These are phyloP conservation scores for Cuniculus paca DNA, from an alignment of 2,797 vertebrate genomes.

Conservation along the genomic window DNA sequence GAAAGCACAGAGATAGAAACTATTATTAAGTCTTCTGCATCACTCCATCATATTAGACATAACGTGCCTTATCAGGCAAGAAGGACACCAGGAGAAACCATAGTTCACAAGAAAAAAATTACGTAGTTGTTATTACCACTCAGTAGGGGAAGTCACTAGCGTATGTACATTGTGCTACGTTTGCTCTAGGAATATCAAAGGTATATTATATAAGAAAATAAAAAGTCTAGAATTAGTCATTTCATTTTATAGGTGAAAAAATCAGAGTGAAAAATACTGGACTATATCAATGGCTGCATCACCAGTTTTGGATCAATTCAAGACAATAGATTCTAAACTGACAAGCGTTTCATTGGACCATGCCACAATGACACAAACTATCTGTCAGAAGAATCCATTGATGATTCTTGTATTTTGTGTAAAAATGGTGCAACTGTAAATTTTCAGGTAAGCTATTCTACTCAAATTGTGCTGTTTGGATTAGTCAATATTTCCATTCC, in stretches of 20 bases:
- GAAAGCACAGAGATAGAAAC: neutral
- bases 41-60: conserved; percentile 12
- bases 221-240: neutral
- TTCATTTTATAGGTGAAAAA: neutral
- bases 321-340: neutral
- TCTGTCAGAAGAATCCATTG: neutral
- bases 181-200: neutral
- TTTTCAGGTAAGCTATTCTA: neutral
- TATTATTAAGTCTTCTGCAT: neutral
- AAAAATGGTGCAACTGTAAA: neutral
- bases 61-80: neutral
- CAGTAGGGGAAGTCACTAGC: neutral
- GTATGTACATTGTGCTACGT: neutral
- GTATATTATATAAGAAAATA: neutral
- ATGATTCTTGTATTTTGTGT: neutral
- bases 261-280: neutral
- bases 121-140: neutral
- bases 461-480: neutral
- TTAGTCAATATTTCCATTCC: neutral
- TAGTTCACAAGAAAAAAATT: neutral
- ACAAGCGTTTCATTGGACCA: neutral
- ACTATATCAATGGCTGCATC: neutral
- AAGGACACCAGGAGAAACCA: neutral
- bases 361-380: neutral
- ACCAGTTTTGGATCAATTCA: neutral